Conservation (phyloP, 2,797 vertebrate species). For the Carcharodon carcharias region DNA sequence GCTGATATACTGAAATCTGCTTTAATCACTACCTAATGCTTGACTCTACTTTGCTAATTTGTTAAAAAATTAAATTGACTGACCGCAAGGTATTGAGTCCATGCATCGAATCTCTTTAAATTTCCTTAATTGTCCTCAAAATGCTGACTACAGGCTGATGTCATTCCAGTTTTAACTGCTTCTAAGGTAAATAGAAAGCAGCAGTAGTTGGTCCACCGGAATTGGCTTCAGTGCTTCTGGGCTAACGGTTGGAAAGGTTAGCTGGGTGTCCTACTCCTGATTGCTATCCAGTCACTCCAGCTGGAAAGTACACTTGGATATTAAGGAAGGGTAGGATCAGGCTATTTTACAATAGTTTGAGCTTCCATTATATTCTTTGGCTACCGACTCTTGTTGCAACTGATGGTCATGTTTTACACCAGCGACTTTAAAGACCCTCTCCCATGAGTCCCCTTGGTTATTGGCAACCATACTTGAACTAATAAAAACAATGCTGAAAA, state of each 20-base stretch:
- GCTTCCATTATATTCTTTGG: not conserved
- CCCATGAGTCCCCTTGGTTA: too few relatives aligned
- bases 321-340: not conserved
- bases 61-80: not conserved
- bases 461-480: too few relatives aligned
- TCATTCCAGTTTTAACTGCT: not conserved
- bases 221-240: not conserved
- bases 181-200: not conserved
- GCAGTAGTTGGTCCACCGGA: not conserved
- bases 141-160: not conserved
- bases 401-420: too few relatives aligned
- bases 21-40: not conserved
- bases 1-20: not conserved
- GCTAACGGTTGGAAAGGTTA: not conserved
- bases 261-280: not conserved
- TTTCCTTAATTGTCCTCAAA: not conserved
- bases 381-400: not conserved
- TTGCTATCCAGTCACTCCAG: not conserved
- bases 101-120: not conserved
- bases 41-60: not conserved
- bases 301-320: not conserved
- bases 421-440: too few relatives aligned
- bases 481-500: too few relatives aligned
- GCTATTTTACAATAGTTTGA: not conserved
- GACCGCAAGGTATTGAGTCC: not conserved